A percentile compares a stretch with the other conserved stretches of the same genome.
Evolutionary conservation across 2,888 invertebrate species (phyloP).

Genomic region (Agriopis aurantiaria): DNA sequence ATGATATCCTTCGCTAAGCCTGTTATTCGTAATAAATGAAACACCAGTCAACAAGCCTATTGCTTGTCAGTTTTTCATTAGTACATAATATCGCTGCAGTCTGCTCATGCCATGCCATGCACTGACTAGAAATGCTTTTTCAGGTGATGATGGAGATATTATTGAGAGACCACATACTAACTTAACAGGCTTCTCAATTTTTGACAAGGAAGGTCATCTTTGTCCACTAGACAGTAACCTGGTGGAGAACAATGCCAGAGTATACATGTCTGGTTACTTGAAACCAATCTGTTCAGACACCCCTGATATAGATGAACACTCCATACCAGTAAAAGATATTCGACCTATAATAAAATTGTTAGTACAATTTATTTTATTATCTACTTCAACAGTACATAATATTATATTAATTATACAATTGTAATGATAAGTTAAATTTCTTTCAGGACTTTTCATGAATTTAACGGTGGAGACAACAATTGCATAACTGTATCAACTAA

Average conservation of each 20-base stretch:
- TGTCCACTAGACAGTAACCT: constrained; percentile 92
- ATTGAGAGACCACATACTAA: constrained; percentile 83
- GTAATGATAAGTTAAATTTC: neutral
- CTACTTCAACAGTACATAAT: neutral
- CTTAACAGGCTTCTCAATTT: constrained; percentile 89
- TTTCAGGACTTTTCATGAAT: constrained; percentile 90
- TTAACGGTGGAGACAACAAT: constrained; percentile 91
- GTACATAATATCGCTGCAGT: too few species aligned
- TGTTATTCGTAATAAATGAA: too few species aligned
- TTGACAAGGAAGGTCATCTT: constrained; percentile 92
- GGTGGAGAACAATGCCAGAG: constrained; percentile 90
- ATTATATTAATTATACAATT: too few species aligned
- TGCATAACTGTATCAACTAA: constrained; percentile 92
- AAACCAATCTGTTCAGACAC: constrained; percentile 93
- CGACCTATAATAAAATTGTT: constrained; percentile 95
- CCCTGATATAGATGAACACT: constrained; percentile 89
- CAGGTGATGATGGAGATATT: constrained; percentile 74
- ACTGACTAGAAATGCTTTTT: constrained; percentile 25
- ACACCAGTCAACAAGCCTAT: too few species aligned
- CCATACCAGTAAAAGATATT: constrained; percentile 90
- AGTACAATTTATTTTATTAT: constrained; percentile 22
- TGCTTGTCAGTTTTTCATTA: too few species aligned
- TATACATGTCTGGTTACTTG: constrained; percentile 93
- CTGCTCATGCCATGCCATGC: too few species aligned
- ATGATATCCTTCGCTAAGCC: too few species aligned